These are phyloP conservation scores for Apodemus speciosus DNA, from an alignment of 2,113 vertebrate species.

Conservation along the genomic window DNA sequence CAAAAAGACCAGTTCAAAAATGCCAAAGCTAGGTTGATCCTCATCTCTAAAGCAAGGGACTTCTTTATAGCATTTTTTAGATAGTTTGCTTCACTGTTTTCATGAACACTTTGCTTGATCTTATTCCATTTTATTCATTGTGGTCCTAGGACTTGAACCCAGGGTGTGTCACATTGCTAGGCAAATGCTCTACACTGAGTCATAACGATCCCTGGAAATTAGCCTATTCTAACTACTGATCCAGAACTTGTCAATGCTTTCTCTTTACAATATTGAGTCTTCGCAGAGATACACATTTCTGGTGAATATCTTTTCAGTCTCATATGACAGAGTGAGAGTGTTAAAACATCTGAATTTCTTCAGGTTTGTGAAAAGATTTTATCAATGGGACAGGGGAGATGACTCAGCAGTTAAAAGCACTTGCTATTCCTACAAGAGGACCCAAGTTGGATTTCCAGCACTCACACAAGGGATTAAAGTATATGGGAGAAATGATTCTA, in stretches of 20 bases:
- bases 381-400: not conserved
- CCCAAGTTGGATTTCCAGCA: not conserved
- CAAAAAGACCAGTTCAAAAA: not conserved
- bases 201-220: not conserved
- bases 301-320: conserved; percentile 1
- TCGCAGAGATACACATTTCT: not conserved
- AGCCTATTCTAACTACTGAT: not conserved
- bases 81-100: conserved; percentile 35
- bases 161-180: not conserved
- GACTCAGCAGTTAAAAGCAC: not conserved
- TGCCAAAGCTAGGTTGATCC: not conserved
- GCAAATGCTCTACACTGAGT: not conserved
- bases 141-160: not conserved
- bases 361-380: not conserved
- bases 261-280: not conserved
- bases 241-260: not conserved
- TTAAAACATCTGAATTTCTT: not conserved
- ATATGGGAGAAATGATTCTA: not conserved
- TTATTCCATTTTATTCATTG: not conserved
- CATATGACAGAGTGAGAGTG: not conserved
- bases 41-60: conserved; percentile 19
- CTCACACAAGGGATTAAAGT: not conserved
- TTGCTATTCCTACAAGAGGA: not conserved
- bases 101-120: not conserved
- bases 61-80: conserved; percentile 21